Conservation (phyloP, 2,888 invertebrate genomes). For the Parnassius apollo region DNA sequence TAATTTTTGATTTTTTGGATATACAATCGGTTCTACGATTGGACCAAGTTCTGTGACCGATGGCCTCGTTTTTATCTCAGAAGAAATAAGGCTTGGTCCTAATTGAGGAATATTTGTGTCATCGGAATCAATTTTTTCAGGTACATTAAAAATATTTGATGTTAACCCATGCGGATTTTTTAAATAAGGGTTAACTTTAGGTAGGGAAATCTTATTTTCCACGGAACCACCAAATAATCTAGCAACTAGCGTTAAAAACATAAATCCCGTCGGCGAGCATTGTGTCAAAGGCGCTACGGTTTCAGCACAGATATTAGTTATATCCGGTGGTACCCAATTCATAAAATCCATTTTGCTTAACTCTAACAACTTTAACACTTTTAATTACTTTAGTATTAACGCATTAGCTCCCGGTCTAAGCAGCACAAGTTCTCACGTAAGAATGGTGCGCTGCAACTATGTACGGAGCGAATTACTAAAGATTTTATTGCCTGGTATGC, state of each 20-base stretch:
- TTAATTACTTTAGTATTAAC: not conserved
- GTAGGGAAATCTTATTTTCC: slow-evolving; percentile 7
- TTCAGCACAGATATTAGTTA: slow-evolving; percentile 75
- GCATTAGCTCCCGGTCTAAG: slow-evolving; percentile 1
- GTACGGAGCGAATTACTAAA: not conserved
- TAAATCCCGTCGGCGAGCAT: slow-evolving; percentile 79
- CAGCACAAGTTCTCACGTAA: slow-evolving; percentile 18
- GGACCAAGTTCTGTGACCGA: not conserved
- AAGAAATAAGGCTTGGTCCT: not conserved
- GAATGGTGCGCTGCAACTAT: slow-evolving; percentile 17
- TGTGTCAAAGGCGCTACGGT: slow-evolving; percentile 75
- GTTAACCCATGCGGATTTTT: not conserved
- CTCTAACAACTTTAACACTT: slow-evolving; percentile 4
- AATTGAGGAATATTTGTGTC: not conserved
- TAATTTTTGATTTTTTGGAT: slow-evolving; percentile 31
- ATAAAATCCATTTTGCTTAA: slow-evolving; percentile 30
- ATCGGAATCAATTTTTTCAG: not conserved
- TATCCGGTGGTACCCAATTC: slow-evolving; percentile 80
- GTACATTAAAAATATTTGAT: not conserved
- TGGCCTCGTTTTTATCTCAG: not conserved
- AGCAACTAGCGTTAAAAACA: slow-evolving; percentile 80
- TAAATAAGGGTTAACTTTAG: slow-evolving; percentile 14
- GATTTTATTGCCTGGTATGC: not conserved
- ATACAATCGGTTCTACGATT: not conserved
- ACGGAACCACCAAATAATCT: slow-evolving; percentile 71